Evolutionary conservation across 1,140 invertebrate genomes (phyloP).

Genomic region (Drosophila grimshawi): DNA sequence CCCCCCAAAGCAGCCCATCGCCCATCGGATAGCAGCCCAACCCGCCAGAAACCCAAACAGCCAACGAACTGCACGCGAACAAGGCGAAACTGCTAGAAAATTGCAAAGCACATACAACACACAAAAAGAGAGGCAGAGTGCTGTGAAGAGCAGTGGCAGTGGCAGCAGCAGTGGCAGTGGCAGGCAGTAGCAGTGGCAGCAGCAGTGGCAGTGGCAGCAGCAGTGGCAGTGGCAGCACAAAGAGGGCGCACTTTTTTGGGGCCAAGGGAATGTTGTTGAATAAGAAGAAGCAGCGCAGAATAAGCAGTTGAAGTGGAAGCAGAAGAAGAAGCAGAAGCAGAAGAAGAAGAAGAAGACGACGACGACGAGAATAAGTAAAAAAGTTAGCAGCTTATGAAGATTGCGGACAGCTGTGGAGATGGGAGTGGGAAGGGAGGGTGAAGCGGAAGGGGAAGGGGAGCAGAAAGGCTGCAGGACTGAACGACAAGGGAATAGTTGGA

Average conservation of each 20-base stretch:
- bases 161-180: not conserved
- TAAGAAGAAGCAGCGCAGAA: slow-evolving; percentile 16
- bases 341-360: slow-evolving; percentile 51
- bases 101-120: slow-evolving; percentile 56
- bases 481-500: slow-evolving; percentile 20
- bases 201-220: slow-evolving; percentile 6
- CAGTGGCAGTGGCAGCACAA: slow-evolving; percentile 5
- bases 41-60: slow-evolving; percentile 21
- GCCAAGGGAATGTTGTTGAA: slow-evolving; percentile 51
- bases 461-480: slow-evolving; percentile 15
- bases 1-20: slow-evolving; percentile 6
- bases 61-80: slow-evolving; percentile 71
- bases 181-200: slow-evolving; percentile 1
- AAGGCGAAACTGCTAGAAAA: slow-evolving; percentile 74
- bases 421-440: not conserved
- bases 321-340: slow-evolving; percentile 48
- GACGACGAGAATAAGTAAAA: slow-evolving; percentile 28
- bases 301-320: slow-evolving; percentile 38
- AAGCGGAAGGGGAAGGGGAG: not conserved
- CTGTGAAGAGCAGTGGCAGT: not conserved
- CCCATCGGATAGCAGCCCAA: slow-evolving; percentile 2
- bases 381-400: slow-evolving; percentile 10
- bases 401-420: slow-evolving; percentile 8
- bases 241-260: slow-evolving; percentile 39
- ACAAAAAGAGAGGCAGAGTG: slow-evolving; percentile 15